Evolutionary conservation across 2,113 vertebrate species (phyloP).

Genomic region (Labeo catla): DNA sequence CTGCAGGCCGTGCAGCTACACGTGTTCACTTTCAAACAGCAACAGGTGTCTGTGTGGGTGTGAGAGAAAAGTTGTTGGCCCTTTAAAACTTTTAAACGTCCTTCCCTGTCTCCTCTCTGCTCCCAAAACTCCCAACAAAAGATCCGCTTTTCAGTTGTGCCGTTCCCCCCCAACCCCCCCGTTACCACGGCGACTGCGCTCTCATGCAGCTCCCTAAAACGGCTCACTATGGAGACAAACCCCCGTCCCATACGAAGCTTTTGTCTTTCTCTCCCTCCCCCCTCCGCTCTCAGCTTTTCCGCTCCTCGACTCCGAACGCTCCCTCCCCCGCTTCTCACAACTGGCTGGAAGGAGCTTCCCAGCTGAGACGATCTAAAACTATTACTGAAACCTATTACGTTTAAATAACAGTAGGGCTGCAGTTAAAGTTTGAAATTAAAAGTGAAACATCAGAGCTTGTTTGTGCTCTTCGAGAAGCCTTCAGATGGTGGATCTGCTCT

Average conservation of each 20-base stretch:
- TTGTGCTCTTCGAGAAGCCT: not conserved
- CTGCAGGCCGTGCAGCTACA: not conserved
- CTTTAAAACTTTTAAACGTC: conserved; percentile 44
- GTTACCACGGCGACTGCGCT: conserved; percentile 75
- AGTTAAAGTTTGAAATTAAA: not conserved
- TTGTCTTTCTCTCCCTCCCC: conserved; percentile 67
- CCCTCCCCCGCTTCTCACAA: conserved; percentile 45
- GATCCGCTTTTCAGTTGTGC: conserved; percentile 78
- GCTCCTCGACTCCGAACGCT: conserved; percentile 23
- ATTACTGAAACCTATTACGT: not conserved
- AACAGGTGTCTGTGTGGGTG: conserved; percentile 36
- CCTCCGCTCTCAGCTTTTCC: conserved; percentile 50
- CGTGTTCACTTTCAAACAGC: not conserved
- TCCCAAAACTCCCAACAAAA: conserved; percentile 69
- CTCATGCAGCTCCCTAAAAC: conserved; percentile 75
- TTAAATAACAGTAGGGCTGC: not conserved
- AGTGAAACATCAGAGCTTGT: not conserved
- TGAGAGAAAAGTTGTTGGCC: conserved; percentile 12
- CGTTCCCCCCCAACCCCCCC: conserved; percentile 64
- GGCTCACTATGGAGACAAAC: conserved; percentile 54
- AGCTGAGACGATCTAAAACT: not conserved
- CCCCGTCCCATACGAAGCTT: conserved; percentile 77
- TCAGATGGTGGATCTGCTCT: not conserved
- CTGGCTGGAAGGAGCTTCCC: conserved; percentile 19
- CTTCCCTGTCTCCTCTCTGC: conserved; percentile 17